A percentile compares a stretch with the other conserved stretches of the same genome.
Evolutionary conservation across 2,888 invertebrate genomes (phyloP).

Genomic region (Tipula helvola): DNA sequence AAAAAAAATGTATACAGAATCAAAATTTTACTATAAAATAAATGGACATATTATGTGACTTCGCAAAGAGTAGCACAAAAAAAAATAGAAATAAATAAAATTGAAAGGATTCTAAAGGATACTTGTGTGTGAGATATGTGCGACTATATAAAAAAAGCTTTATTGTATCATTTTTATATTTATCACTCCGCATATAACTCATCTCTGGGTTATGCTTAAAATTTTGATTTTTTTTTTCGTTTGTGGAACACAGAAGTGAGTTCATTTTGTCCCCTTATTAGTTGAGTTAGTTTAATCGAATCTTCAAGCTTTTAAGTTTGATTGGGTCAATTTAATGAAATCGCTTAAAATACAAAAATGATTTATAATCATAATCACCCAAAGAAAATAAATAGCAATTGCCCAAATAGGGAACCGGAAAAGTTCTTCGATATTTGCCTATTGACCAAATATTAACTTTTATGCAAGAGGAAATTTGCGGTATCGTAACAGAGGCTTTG

Average conservation of each 20-base stretch:
- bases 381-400: no score
- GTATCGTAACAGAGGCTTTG: no score
- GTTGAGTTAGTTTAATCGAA: no score
- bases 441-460: no score
- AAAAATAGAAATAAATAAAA: neutral
- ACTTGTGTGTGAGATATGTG: neutral
- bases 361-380: no score
- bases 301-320: no score
- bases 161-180: neutral
- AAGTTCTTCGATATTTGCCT: no score
- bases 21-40: slow-evolving; percentile 4
- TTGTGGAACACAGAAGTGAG: neutral
- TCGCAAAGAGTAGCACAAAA: neutral
- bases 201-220: neutral
- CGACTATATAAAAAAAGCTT: neutral
- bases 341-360: no score
- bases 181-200: neutral
- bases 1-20: neutral
- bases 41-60: slow-evolving; percentile 4
- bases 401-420: no score
- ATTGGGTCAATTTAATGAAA: no score
- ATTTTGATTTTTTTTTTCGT: neutral
- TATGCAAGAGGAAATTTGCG: no score
- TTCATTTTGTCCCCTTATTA: neutral
- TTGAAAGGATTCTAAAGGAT: neutral